A percentile compares a stretch with the other conserved stretches of the same genome.
Conservation (phyloP, 2,888 invertebrate genomes). For the Nycteola revayana region DNA sequence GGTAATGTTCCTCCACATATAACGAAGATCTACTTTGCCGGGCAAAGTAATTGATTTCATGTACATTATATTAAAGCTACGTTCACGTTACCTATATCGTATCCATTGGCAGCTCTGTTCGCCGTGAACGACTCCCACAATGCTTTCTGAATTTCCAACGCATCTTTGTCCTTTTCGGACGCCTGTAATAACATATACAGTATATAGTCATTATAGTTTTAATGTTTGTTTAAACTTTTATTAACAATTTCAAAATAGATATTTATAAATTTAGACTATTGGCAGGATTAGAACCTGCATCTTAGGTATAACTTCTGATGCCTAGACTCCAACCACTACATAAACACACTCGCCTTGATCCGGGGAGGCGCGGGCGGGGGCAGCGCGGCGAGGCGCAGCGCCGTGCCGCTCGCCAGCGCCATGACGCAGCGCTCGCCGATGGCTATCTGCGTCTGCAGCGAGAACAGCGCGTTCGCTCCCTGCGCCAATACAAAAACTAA, state of each 20-base stretch:
- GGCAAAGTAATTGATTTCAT: no score
- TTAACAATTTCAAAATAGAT: no score
- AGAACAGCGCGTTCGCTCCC: conserved; percentile 97
- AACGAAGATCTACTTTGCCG: no score
- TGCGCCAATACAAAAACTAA: no score
- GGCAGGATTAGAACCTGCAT: no score
- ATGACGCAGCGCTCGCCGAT: conserved; percentile 94
- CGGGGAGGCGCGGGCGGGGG: conserved; percentile 82
- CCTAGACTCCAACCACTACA: no score
- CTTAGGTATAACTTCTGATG: no score
- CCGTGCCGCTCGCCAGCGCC: conserved; percentile 94
- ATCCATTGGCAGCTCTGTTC: conserved; percentile 66
- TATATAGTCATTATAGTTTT: no score
- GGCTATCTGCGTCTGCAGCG: conserved; percentile 89
- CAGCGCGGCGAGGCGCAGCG: conserved; percentile 88
- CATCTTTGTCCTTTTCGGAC: conserved; percentile 70
- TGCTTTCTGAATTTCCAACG: conserved; percentile 67
- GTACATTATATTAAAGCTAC: no score
- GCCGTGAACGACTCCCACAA: conserved; percentile 68
- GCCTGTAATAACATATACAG: conserved; percentile 46
- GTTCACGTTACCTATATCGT: conserved; percentile 51
- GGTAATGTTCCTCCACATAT: no score
- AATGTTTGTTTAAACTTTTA: no score
- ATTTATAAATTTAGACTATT: no score
- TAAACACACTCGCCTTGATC: conserved; percentile 64